These are phyloP conservation scores for Uloborus diversus DNA, from an alignment of 1,140 invertebrate genomes.

Conservation along the genomic window DNA sequence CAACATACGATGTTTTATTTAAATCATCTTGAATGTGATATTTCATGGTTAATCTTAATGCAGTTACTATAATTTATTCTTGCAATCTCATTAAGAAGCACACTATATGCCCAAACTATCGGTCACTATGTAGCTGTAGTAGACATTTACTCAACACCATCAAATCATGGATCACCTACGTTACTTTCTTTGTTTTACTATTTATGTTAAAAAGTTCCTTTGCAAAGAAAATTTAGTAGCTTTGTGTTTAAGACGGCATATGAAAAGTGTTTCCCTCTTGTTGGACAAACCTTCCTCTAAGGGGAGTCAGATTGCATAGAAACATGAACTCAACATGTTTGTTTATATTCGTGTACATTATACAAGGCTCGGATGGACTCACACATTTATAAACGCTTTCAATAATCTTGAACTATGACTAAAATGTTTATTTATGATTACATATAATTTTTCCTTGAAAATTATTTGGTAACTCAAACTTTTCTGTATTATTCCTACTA, in stretches of 20 bases:
- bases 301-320: not conserved
- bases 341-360: too few relatives aligned
- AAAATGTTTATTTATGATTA: too few relatives aligned
- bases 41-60: not conserved
- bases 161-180: not conserved
- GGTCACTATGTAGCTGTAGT: slow-evolving; percentile 24
- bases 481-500: too few relatives aligned
- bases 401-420: too few relatives aligned
- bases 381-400: too few relatives aligned
- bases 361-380: too few relatives aligned
- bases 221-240: slow-evolving; percentile 1
- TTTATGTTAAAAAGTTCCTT: slow-evolving; percentile 28
- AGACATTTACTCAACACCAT: not conserved
- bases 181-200: slow-evolving; percentile 14
- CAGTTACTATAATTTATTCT: slow-evolving; percentile 26
- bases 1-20: not conserved
- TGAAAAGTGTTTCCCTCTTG: not conserved
- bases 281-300: not conserved
- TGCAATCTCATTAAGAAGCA: not conserved
- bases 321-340: not conserved
- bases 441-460: too few relatives aligned
- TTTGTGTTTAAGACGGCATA: not conserved
- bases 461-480: too few relatives aligned
- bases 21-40: slow-evolving; percentile 18
- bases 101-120: not conserved